Evolutionary conservation across 2,113 vertebrate genomes (phyloP).

Genomic region (Boulengeromyrus knoepffleri): DNA sequence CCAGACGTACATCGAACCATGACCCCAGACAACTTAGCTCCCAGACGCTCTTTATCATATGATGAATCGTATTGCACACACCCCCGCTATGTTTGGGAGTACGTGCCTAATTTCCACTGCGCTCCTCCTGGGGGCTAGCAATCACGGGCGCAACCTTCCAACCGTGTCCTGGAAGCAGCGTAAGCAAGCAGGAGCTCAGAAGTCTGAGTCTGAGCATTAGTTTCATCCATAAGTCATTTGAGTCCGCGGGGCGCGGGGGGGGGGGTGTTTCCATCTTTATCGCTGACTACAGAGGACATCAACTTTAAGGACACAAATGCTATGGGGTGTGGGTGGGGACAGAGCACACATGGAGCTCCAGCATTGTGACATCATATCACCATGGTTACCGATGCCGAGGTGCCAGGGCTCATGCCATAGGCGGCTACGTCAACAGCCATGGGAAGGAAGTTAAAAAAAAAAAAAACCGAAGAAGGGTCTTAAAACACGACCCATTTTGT

Average conservation of each 20-base stretch:
- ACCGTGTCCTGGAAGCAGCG: not conserved
- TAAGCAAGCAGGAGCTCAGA: not conserved
- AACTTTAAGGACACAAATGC: constrained; percentile 1
- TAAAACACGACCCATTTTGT: not conserved
- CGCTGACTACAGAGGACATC: constrained; percentile 6
- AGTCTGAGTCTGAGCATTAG: not conserved
- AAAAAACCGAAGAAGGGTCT: not conserved
- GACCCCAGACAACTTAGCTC: not conserved
- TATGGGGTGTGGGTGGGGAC: not conserved
- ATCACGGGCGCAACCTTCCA: not conserved
- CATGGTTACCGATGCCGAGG: not conserved
- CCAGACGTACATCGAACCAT: not conserved
- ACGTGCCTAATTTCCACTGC: not conserved
- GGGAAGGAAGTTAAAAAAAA: not conserved
- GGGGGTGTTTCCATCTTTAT: not conserved
- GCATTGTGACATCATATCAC: not conserved
- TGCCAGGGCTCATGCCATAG: not conserved
- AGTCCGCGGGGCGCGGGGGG: not conserved
- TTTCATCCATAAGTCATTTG: constrained; percentile 3
- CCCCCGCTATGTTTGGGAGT: not conserved
- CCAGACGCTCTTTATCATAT: not conserved
- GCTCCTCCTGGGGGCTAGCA: not conserved
- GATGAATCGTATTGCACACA: not conserved
- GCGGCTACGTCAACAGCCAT: not conserved
- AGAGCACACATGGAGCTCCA: not conserved